Conservation (phyloP, 2,888 invertebrate genomes). For the Sacculina carcini region DNA sequence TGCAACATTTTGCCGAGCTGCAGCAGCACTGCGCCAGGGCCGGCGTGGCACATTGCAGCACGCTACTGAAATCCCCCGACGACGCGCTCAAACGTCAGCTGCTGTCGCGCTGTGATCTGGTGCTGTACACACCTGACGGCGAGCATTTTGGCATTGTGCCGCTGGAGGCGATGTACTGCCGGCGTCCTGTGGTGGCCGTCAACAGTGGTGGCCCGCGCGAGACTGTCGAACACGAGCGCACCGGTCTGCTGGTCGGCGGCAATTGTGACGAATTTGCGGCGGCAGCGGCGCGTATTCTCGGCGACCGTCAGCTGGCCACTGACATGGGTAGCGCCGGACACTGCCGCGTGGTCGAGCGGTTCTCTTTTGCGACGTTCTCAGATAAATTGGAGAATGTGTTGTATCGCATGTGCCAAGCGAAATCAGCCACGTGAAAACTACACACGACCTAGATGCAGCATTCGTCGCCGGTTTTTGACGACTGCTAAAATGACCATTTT, state of each 20-base stretch:
- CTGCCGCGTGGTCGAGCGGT: constrained; percentile 43
- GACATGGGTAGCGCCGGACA: constrained; percentile 48
- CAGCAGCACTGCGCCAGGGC: constrained; percentile 33
- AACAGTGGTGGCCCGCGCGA: constrained; percentile 89
- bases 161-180: constrained; percentile 84
- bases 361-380: constrained; percentile 58
- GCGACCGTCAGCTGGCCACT: constrained; percentile 28
- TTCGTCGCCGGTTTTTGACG: too few relatives aligned
- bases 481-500: too few relatives aligned
- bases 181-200: constrained; percentile 78
- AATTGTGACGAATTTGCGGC: constrained; percentile 41
- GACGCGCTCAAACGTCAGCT: constrained; percentile 59
- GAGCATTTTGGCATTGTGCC: constrained; percentile 99
- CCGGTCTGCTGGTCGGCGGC: constrained; percentile 52
- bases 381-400: constrained; percentile 34
- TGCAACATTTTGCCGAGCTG: constrained; percentile 53
- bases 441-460: too few relatives aligned
- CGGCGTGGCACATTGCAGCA: constrained; percentile 40
- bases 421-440: too few relatives aligned
- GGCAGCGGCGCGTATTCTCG: constrained; percentile 41
- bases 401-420: too few relatives aligned
- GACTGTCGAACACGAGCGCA: constrained; percentile 50
- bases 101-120: constrained; percentile 38
- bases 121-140: constrained; percentile 74
- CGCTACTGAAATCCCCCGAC: constrained; percentile 60